Conservation (phyloP, 2,797 vertebrate genomes). For the Alfaro cultratus region DNA sequence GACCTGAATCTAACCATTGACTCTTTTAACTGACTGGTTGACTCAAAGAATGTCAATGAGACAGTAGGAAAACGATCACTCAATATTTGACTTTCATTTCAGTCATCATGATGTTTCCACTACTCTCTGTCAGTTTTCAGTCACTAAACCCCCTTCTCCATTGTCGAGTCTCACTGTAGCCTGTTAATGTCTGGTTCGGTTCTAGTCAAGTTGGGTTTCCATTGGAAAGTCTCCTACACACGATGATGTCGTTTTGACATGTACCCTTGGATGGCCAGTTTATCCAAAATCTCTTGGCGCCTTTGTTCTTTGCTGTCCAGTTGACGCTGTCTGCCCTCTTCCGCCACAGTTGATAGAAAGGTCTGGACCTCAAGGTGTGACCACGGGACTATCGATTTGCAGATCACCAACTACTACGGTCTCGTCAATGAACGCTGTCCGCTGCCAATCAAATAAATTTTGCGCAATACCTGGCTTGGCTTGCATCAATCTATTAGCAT, state of each 20-base stretch:
- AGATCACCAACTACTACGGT: neutral
- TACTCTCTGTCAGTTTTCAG: neutral
- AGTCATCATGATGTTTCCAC: neutral
- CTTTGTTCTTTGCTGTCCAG: neutral
- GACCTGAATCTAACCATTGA: neutral
- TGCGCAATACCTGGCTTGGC: neutral
- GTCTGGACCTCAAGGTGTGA: neutral
- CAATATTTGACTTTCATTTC: neutral
- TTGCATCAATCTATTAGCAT: neutral
- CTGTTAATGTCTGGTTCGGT: no score
- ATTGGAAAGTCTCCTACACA: no score
- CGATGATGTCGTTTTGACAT: neutral
- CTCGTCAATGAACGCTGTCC: neutral
- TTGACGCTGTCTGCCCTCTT: neutral
- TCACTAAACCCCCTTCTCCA: neutral
- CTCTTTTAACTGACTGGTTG: neutral
- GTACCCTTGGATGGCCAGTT: neutral
- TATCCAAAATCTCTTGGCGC: neutral
- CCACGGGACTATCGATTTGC: neutral
- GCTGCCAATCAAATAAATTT: no score
- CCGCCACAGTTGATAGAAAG: neutral
- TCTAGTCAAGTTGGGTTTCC: no score
- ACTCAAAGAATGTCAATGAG: neutral
- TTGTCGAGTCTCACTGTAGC: neutral
- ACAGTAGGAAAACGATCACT: no score